A percentile compares a stretch with the other conserved stretches of the same genome.
Evolutionary conservation across 2,113 vertebrate species (phyloP).

Genomic region (Pangasianodon hypophthalmus): DNA sequence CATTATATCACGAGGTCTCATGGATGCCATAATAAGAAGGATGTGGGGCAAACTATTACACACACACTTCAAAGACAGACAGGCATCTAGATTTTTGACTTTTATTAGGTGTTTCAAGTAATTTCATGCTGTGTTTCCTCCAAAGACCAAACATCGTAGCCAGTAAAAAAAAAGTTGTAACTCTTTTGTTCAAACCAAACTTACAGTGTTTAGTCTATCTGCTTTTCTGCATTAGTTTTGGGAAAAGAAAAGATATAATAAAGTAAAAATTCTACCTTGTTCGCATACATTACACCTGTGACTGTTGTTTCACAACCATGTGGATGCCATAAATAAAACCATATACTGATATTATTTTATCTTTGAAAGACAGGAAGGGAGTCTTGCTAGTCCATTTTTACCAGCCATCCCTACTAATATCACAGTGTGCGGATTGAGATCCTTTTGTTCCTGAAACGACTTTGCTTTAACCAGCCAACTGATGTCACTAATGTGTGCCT

Average conservation of each 20-base stretch:
- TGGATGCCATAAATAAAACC: too few species aligned
- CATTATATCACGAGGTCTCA: too few species aligned
- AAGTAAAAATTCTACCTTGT: neutral
- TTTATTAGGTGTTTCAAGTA: neutral
- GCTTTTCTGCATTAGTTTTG: neutral
- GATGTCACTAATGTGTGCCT: too few species aligned
- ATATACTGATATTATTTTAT: too few species aligned
- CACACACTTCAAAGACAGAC: neutral
- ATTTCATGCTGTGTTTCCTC: neutral
- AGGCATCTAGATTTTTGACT: neutral
- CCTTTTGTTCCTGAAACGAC: neutral
- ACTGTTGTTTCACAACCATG: too few species aligned
- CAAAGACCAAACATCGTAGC: neutral
- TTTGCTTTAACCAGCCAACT: neutral
- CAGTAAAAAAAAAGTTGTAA: neutral
- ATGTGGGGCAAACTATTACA: neutral
- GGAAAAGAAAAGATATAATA: neutral
- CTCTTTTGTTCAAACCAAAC: neutral
- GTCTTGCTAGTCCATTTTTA: too few species aligned
- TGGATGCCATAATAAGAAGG: neutral
- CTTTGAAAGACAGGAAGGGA: too few species aligned
- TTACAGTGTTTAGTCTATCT: neutral
- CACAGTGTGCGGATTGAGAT: neutral
- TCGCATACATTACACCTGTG: too few species aligned
- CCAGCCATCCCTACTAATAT: neutral